These are phyloP conservation scores for Selene dorsalis DNA, from an alignment of 2,797 vertebrate species.

Conservation along the genomic window DNA sequence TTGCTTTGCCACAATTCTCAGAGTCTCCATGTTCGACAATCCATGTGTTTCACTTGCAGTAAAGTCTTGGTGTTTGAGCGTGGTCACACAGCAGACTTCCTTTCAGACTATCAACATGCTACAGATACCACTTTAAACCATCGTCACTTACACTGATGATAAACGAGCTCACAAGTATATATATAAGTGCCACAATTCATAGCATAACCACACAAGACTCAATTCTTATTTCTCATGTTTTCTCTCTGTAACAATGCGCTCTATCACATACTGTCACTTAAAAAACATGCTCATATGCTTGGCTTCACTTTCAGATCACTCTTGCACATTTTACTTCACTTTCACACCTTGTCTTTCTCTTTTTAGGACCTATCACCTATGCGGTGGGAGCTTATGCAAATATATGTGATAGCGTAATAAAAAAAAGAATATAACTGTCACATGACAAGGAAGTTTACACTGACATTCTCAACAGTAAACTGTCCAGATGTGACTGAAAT, in stretches of 20 bases:
- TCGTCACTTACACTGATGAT: background rate
- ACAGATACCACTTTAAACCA: background rate
- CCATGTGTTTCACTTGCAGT: background rate
- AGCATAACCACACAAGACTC: background rate
- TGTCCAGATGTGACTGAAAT: conserved; percentile 16
- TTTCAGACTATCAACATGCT: conserved; percentile 1
- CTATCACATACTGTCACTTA: conserved; percentile 18
- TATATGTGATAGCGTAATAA: background rate
- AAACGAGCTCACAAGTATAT: conserved; percentile 8
- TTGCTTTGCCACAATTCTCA: background rate
- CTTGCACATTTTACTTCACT: conserved; percentile 12
- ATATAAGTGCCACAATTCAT: background rate
- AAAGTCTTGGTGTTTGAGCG: conserved; percentile 3
- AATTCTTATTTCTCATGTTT: background rate
- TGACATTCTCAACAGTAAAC: background rate
- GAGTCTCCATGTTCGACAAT: background rate
- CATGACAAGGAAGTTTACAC: conserved; percentile 9
- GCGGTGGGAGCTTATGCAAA: conserved; percentile 6
- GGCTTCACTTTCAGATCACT: conserved; percentile 20
- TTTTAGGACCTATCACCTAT: background rate
- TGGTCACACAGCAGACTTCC: background rate
- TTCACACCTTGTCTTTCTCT: conserved; percentile 16
- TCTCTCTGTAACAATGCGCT: background rate
- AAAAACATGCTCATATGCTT: conserved; percentile 3
- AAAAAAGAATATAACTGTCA: background rate